A percentile compares a stretch with the other conserved stretches of the same genome.
phyloP scores from a whole-genome alignment of 2,797 vertebrate species.

The Xenopus petersii region DNA sequence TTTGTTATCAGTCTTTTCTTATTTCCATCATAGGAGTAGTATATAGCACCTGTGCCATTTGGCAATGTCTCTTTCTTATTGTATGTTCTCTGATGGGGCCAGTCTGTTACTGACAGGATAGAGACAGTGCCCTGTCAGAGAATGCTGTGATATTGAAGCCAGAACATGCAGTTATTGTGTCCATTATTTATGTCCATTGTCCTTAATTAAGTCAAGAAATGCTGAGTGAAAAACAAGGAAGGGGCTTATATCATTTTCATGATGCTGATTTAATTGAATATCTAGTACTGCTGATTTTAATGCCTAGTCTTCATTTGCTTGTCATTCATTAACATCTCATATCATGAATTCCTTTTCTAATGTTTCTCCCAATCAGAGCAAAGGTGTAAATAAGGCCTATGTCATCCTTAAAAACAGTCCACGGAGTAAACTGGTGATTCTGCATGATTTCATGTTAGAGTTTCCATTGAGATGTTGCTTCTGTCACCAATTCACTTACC shows the following conservation, averaged over 20 bases:
- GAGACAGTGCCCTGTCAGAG: too few relatives aligned
- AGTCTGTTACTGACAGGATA: too few relatives aligned
- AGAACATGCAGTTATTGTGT: too few relatives aligned
- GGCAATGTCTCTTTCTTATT: too few relatives aligned
- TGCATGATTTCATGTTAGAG: conserved; percentile 35
- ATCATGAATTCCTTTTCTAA: conserved; percentile 34
- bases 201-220: too few relatives aligned
- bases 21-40: too few relatives aligned
- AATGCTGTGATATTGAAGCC: too few relatives aligned
- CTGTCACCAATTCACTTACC: conserved; percentile 5
- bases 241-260: too few relatives aligned
- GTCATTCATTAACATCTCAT: conserved; percentile 28
- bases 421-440: conserved; percentile 65
- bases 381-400: conserved; percentile 46
- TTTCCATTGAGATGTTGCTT: conserved; percentile 23
- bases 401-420: conserved; percentile 51
- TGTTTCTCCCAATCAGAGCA: conserved; percentile 38
- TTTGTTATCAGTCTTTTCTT: too few relatives aligned
- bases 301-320: neutral
- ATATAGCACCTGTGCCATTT: too few relatives aligned
- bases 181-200: too few relatives aligned
- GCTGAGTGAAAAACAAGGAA: neutral
- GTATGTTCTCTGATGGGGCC: too few relatives aligned
- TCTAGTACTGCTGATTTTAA: conserved; percentile 23
- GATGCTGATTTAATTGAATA: neutral